Evolutionary conservation across 2,113 vertebrate genomes (phyloP).

Genomic region (Pogonocichla stellata): DNA sequence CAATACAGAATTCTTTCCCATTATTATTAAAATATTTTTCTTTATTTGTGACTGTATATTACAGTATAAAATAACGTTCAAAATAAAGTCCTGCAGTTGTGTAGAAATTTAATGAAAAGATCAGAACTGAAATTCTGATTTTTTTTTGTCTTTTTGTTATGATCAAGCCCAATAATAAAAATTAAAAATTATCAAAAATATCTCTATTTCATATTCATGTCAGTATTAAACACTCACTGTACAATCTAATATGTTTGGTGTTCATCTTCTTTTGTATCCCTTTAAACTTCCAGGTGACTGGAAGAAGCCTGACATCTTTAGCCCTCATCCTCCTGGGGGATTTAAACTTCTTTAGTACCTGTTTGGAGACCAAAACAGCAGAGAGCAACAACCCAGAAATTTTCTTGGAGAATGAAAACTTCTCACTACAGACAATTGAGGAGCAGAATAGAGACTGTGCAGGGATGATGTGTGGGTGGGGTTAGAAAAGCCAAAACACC

Average conservation of each 20-base stretch:
- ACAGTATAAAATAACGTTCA: background rate
- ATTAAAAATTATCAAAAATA: background rate
- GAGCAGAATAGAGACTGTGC: background rate
- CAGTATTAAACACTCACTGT: background rate
- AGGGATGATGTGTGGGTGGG: rapidly evolving
- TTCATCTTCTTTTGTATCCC: background rate
- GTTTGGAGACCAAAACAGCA: background rate
- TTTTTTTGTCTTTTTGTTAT: background rate
- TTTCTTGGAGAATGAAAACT: background rate
- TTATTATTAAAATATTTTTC: background rate
- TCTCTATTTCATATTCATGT: background rate
- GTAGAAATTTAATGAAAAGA: background rate
- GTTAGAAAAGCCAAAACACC: background rate
- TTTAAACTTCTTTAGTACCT: background rate
- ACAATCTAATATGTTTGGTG: background rate
- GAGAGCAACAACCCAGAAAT: background rate
- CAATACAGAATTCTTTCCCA: background rate
- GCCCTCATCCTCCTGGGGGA: rapidly evolving
- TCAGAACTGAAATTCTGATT: background rate
- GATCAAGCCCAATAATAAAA: background rate
- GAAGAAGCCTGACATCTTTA: background rate
- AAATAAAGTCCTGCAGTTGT: background rate
- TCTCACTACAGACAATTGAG: rapidly evolving
- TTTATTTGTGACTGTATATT: background rate
- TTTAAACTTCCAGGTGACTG: background rate